These are phyloP conservation scores for Eurystomus glaucurus DNA, from an alignment of 2,797 vertebrate genomes.

Conservation along the genomic window DNA sequence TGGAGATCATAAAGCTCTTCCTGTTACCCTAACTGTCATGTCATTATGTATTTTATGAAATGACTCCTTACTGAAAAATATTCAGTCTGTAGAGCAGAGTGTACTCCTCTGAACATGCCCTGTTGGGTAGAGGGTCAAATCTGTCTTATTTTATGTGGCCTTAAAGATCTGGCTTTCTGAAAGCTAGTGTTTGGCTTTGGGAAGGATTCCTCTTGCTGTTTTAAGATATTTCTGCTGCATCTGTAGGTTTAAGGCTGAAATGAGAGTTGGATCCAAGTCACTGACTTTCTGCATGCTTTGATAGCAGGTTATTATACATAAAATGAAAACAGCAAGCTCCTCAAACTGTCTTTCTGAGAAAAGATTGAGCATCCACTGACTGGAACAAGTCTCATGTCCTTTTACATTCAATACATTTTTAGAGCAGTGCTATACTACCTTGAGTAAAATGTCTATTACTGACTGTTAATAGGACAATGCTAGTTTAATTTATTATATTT, in stretches of 20 bases:
- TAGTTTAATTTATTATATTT: slow-evolving; percentile 12
- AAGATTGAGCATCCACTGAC: neutral
- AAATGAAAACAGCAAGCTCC: neutral
- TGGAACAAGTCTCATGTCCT: neutral
- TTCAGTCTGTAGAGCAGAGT: neutral
- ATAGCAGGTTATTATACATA: neutral
- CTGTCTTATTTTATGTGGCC: neutral
- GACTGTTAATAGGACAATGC: neutral
- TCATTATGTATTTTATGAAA: neutral
- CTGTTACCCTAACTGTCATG: neutral
- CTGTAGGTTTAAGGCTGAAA: neutral
- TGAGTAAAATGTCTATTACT: neutral
- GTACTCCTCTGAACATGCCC: neutral
- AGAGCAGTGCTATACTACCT: neutral
- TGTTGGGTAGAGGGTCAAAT: neutral
- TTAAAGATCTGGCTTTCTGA: neutral
- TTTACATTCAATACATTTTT: neutral
- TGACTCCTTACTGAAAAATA: neutral
- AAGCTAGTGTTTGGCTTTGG: neutral
- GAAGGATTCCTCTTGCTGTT: neutral
- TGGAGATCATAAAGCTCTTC: neutral
- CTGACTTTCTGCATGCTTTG: neutral
- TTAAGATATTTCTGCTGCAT: neutral
- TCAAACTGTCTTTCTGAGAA: neutral
- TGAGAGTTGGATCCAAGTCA: neutral